A percentile compares a stretch with the other conserved stretches of the same genome.
Evolutionary conservation across 2,888 invertebrate species (phyloP).

Genomic region (Pecten maximus): DNA sequence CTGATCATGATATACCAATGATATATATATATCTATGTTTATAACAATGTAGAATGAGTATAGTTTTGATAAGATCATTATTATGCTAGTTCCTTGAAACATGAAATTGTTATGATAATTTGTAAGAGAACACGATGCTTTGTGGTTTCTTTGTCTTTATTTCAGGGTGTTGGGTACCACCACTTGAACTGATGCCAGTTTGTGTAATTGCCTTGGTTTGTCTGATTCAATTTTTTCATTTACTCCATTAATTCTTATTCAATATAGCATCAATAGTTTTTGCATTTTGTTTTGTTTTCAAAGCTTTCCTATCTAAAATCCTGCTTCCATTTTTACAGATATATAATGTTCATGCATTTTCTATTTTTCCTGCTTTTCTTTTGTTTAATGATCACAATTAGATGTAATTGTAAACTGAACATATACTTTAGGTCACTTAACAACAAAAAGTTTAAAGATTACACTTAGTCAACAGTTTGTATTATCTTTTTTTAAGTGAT

Average conservation of each 20-base stretch:
- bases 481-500: conserved; percentile 42
- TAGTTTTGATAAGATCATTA: not conserved
- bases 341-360: not conserved
- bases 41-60: not conserved
- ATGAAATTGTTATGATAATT: not conserved
- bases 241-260: not conserved
- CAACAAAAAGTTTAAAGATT: not conserved
- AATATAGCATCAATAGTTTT: not conserved
- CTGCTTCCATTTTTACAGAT: not conserved
- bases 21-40: too few relatives aligned
- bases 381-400: not conserved
- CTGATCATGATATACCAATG: too few relatives aligned
- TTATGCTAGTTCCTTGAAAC: not conserved
- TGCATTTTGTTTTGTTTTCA: not conserved
- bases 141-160: not conserved
- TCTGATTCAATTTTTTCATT: not conserved
- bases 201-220: not conserved
- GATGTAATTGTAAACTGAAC: not conserved
- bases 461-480: not conserved
- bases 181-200: not conserved
- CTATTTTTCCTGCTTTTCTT: not conserved
- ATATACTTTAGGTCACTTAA: too few relatives aligned
- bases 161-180: not conserved
- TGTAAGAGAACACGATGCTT: not conserved
- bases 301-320: not conserved